Base-by-base conservation (phyloP, 2,888 invertebrate genomes). In the Lampropteryx suffumata region DNA sequence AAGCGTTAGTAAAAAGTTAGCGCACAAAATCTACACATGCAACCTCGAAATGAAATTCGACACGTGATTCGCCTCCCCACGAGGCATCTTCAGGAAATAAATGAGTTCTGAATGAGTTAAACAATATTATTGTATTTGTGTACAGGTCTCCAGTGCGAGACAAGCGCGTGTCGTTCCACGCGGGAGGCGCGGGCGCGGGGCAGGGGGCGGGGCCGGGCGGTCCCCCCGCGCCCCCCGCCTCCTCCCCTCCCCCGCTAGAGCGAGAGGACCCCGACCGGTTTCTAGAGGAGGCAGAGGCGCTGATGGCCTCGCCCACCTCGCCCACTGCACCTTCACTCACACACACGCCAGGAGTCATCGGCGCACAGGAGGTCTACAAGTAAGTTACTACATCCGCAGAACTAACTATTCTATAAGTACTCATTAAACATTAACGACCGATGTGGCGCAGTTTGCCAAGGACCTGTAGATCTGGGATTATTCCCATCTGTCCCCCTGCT, bases 351-450 rank as follows among this genome's bases (percentile, higher is more conserved):
- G 98, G 98, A 61, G 99, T 99, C 46, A 98, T 99, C 76, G 99
- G 99, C 62, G 96, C 98, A 52, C 99, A 99, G 91, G 99, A 99
- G 91, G 97, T 99, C 45, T 99, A 99, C 90, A 94, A 94, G 95
- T 95, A 74, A 12, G 24, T 7, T 7, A 24, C 24, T n/a, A 24
- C 24, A 6, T 24, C 7, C 6, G 1, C 7, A n/a, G n/a, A n/a
- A n/a, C n/a, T n/a, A n/a, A n/a, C n/a, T n/a, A n/a, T n/a, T n/a
- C n/a, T n/a, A n/a, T n/a, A n/a, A n/a, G n/a, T n/a, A n/a, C n/a
- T n/a, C n/a, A n/a, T n/a, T n/a, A n/a, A n/a, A n/a, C n/a, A n/a
- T n/a, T n/a, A n/a, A n/a, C n/a, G n/a, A n/a, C n/a, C n/a, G n/a
- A n/a, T n/a, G n/a, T n/a, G n/a, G n/a, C n/a, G n/a, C n/a, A n/a